Base-by-base conservation (phyloP, 2,113 vertebrate species). In the Chaenogobius annularis region DNA sequence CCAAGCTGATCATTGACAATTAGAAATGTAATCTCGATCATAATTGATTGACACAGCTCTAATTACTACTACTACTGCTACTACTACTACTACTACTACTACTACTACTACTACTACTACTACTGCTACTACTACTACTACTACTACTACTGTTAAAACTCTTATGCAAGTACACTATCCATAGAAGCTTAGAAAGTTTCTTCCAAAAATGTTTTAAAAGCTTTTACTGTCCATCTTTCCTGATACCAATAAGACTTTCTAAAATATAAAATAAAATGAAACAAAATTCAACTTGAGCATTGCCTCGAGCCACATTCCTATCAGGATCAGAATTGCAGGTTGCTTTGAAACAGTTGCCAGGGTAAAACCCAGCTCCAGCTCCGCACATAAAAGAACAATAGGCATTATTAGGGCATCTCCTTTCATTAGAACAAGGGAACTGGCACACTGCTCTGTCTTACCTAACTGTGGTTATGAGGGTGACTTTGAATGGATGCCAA, bases 231-330 rank as follows among this genome's bases (percentile, higher is more conserved):
- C 26, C 13, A 61, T 58, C 11, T 7, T 22, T 14, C 8, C 79
- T 65, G 26, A 71, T 77, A 77, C 84, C 78, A 88, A 84, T 84
- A 80, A 91, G 77, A 84, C 80, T 62, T 72, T 86, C 77, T 78
- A 84, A 83, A 88, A 85, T 79, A 77, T 84, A 81, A 84, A 84
- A 80, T 66, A 78, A 69, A 69, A 78, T 74, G 69, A 77, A 58
- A n/a, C 70, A 72, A 55, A 74, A 59, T 19, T 68, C 73, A 72
- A 74, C 79, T 70, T 63, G 59, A 73, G 81, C 66, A 76, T 83
- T 64, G 88, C 89, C 88, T 80, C 77, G 72, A 82, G 91, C 86
- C 85, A 83, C 80, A 89, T 87, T 90, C 87, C 89, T 75, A 55
- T 83, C 77, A 48, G 59, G 68, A 85, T 82, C 55, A 87, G 72